Conservation (phyloP, 2,888 invertebrate genomes). For the Anthrax anthrax region DNA sequence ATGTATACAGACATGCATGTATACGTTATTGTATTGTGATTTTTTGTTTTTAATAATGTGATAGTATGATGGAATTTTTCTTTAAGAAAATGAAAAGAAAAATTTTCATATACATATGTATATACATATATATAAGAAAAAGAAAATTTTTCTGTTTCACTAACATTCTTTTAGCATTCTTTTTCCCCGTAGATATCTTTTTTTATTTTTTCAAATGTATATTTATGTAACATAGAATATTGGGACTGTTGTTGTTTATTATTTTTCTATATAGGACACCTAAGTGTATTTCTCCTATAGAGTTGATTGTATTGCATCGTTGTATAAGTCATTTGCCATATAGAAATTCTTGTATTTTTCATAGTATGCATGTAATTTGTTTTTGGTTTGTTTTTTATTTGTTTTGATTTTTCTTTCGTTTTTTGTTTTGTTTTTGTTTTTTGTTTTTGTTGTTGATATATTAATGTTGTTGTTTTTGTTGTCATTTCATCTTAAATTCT, state of each 20-base stretch:
- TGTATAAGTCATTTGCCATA: too few species aligned
- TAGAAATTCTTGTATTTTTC: not conserved
- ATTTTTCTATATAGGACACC: not conserved
- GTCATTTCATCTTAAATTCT: not conserved
- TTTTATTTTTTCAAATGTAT: too few species aligned
- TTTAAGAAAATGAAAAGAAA: not conserved
- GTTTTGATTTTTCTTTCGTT: not conserved
- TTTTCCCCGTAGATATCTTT: too few species aligned
- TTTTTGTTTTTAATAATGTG: not conserved
- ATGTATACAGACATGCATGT: too few species aligned
- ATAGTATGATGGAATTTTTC: slow-evolving; percentile 4
- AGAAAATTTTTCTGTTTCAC: too few species aligned
- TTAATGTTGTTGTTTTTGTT: not conserved
- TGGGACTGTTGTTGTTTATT: too few species aligned
- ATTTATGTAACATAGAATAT: too few species aligned
- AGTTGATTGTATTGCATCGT: not conserved
- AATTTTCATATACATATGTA: not conserved
- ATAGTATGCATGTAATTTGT: not conserved
- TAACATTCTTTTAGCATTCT: too few species aligned
- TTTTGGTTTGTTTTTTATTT: too few species aligned
- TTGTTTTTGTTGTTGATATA: too few species aligned
- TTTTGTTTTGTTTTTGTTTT: too few species aligned
- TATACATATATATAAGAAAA: not conserved
- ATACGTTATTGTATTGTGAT: too few species aligned
- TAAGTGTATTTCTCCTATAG: not conserved